A percentile compares a stretch with the other conserved stretches of the same genome.
Conservation (phyloP, 2,797 vertebrate genomes). For the Falco novaeseelandiae region DNA sequence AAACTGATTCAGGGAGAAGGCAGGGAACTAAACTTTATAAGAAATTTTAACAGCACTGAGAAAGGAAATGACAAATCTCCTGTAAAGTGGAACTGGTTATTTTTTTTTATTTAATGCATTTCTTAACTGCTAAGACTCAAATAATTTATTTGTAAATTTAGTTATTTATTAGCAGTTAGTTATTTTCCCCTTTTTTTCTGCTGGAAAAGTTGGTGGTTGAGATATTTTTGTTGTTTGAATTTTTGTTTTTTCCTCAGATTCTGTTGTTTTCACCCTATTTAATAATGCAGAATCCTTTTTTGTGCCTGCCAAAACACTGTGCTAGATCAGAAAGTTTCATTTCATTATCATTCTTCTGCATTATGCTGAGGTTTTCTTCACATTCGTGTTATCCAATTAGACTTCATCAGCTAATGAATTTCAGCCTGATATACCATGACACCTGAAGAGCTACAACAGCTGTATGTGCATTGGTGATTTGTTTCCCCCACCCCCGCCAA, state of each 20-base stretch:
- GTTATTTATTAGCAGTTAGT: not conserved
- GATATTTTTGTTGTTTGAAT: not conserved
- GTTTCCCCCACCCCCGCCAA: accelerated
- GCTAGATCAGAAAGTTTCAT: not conserved
- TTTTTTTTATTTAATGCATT: not conserved
- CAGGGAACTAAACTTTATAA: not conserved
- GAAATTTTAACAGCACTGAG: not conserved
- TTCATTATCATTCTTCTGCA: not conserved
- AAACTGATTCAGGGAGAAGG: not conserved
- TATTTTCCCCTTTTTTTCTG: not conserved
- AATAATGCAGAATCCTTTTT: not conserved
- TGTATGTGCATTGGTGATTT: not conserved
- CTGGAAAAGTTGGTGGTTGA: not conserved
- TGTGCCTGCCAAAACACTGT: not conserved
- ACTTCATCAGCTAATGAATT: not conserved
- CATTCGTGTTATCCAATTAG: not conserved
- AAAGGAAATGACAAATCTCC: not conserved
- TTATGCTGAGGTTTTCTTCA: not conserved
- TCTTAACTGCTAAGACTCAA: not conserved
- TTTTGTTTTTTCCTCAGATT: not conserved
- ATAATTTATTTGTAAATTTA: not conserved
- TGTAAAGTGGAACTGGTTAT: not conserved
- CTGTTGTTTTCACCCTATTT: not conserved
- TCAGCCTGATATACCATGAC: not conserved
- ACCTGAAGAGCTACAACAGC: not conserved